A percentile compares a stretch with the other conserved stretches of the same genome.
These are phyloP conservation scores for Ridgeia piscesae DNA, from an alignment of 1,140 invertebrate species.

Conservation along the genomic window DNA sequence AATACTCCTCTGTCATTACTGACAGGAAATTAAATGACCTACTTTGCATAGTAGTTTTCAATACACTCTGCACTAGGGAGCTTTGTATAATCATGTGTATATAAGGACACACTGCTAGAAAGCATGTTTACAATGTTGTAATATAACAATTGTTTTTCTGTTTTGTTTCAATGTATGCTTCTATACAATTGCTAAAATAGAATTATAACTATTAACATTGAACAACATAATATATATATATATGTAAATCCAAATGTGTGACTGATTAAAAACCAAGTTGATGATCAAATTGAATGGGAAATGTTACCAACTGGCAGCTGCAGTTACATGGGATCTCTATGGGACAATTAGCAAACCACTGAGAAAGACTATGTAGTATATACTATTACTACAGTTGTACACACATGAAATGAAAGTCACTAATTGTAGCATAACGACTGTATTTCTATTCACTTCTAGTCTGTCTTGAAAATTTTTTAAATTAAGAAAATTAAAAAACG, in stretches of 20 bases:
- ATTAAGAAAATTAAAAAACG: too few species aligned
- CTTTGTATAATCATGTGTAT: too few species aligned
- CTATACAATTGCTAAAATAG: not conserved
- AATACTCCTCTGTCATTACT: not conserved
- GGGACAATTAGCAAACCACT: too few species aligned
- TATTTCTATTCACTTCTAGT: too few species aligned
- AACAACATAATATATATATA: not conserved
- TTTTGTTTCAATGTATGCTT: not conserved
- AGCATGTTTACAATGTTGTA: not conserved
- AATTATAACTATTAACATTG: too few species aligned
- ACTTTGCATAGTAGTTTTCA: not conserved
- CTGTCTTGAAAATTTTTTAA: too few species aligned
- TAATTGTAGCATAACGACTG: too few species aligned
- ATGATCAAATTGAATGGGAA: not conserved
- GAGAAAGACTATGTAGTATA: too few species aligned
- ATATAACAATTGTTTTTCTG: not conserved
- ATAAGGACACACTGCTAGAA: not conserved
- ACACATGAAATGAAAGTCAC: too few species aligned
- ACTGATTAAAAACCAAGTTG: not conserved
- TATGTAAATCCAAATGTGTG: not conserved
- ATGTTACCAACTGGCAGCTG: not conserved
- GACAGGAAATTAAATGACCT: not conserved
- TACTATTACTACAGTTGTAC: too few species aligned
- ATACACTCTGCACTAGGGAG: not conserved
- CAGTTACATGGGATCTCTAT: too few species aligned